Base-by-base conservation (phyloP, 2,888 invertebrate genomes). In the Lordiphosa andalusiaca region DNA sequence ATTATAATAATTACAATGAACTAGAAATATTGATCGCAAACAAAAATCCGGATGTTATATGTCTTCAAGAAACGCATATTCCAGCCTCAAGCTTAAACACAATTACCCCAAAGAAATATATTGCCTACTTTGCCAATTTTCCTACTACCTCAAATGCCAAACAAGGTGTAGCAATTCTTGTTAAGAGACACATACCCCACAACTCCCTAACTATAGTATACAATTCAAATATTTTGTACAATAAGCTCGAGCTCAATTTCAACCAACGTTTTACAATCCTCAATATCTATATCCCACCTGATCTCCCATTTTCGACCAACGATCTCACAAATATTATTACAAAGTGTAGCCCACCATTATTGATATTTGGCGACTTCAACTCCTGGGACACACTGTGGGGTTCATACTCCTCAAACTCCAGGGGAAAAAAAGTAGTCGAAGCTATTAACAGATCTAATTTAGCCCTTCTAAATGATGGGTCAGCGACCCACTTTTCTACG, bases 291-390 rank as follows among this genome's bases (percentile, higher is more conserved):
- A 51, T 49, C n/a, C 33, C 39, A 19, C 39, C 49, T 16, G 39
- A 38, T 33, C 37, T 44, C 37, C n/a, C 35, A 44, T 52, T 42
- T 49, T 35, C 41, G 16, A n/a, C 7, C 10, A 41, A 10, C 38
- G 10, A 25, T 23, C 23, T 23, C 23, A 5, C 23, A 23, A 12
- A 23, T 41, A 41, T 30, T 36, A 23, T 23, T 51, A 38, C 37
- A 30, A 30, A 23, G 44, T 47, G 37, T 42, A 33, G 36, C 41
- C 13, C 13, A 12, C 53, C 53, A 36, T 23, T 42, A 25, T 23
- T 53, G 39, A 9, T 53, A n/a, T 19, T 39, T 12, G 58, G 62
- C 6, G 55, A 55, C 44, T 66, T 54, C 38, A 66, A 60, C 42
- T 30, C 60, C 10, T 60, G 56, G 46, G 33, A 16, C 16, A 7